These are phyloP conservation scores for Peromyscus melanophrys DNA, from an alignment of 2,797 vertebrate genomes.

Conservation along the genomic window DNA sequence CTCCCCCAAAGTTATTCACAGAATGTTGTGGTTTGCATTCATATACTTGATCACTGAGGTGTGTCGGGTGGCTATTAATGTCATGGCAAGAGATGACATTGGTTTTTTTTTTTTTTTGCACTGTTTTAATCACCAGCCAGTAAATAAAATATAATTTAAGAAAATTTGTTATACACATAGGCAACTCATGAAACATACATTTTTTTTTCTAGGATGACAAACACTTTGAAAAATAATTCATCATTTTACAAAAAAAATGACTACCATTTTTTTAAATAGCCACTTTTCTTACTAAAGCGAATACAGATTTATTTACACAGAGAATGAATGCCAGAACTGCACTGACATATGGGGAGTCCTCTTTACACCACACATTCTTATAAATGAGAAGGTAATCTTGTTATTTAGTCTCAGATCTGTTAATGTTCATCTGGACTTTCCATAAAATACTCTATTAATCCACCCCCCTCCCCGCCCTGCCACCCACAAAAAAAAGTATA, in stretches of 20 bases:
- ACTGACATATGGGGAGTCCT: neutral
- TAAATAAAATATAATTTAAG: conserved; percentile 75
- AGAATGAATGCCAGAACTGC: conserved; percentile 6
- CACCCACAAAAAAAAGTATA: no score
- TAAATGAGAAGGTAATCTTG: neutral
- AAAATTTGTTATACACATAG: conserved; percentile 69
- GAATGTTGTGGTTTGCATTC: neutral
- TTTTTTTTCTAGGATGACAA: conserved; percentile 41
- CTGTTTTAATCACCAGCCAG: conserved; percentile 68
- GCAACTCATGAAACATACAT: conserved; percentile 32
- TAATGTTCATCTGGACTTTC: conserved; percentile 2
- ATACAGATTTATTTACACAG: conserved; percentile 58
- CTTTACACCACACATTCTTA: conserved; percentile 13
- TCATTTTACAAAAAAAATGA: conserved; percentile 67
- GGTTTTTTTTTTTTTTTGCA: conserved; percentile 54
- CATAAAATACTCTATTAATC: neutral
- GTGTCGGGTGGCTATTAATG: neutral
- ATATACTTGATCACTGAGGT: neutral
- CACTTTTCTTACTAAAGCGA: conserved; percentile 33
- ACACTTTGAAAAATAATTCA: conserved; percentile 74
- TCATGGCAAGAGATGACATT: conserved; percentile 12
- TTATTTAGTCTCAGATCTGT: neutral
- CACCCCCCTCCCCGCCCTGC: neutral
- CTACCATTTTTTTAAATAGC: neutral
- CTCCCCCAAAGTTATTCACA: neutral